These are phyloP conservation scores for Gadus chalcogrammus DNA, from an alignment of 2,113 vertebrate genomes.

Conservation along the genomic window DNA sequence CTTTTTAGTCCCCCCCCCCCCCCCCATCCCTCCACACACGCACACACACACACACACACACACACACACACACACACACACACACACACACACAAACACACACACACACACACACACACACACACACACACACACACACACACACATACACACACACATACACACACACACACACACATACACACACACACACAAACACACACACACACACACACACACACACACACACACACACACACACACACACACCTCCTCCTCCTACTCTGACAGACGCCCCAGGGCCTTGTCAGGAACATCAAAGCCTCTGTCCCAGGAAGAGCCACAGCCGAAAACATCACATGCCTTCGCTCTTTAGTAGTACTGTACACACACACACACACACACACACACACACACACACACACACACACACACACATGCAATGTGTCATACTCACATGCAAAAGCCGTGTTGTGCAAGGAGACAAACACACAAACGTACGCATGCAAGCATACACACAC, in stretches of 20 bases:
- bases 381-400: conserved; percentile 11
- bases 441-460: too few species aligned
- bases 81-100: too few species aligned
- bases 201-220: neutral
- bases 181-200: too few species aligned
- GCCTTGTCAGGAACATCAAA: conserved; percentile 78
- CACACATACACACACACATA: neutral
- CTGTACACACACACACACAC: conserved; percentile 5
- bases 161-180: too few species aligned
- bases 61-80: neutral
- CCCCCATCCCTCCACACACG: neutral
- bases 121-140: neutral
- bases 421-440: too few species aligned
- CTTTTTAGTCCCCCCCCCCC: conserved; percentile 55
- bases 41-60: neutral
- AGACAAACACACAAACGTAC: neutral
- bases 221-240: neutral
- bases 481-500: conserved; percentile 1
- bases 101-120: too few species aligned
- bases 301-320: conserved; percentile 79
- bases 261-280: conserved; percentile 14
- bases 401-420: conserved; percentile 11
- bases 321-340: conserved; percentile 70
- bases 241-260: conserved; percentile 66
- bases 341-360: neutral